Percentiles rank a stretch among this genome's conserved stretches.
phyloP scores from a whole-genome alignment of 2,113 vertebrate species.

The Ondatra zibethicus region DNA sequence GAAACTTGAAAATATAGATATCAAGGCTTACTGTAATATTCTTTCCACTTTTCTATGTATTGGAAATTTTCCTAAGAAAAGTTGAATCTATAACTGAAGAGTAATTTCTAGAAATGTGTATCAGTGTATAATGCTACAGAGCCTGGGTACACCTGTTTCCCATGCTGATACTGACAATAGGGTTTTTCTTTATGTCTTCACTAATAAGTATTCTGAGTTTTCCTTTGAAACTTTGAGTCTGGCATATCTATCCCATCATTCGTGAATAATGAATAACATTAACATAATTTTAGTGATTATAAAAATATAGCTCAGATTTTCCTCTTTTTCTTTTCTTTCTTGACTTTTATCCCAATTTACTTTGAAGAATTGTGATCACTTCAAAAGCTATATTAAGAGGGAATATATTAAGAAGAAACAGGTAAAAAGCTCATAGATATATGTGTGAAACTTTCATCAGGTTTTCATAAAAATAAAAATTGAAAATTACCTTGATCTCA shows the following conservation, averaged over 20 bases:
- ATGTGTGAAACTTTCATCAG: background rate
- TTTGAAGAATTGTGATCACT: constrained; percentile 31
- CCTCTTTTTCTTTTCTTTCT: constrained; percentile 19
- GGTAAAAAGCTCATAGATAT: background rate
- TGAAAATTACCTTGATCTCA: background rate
- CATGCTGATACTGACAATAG: background rate
- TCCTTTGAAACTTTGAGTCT: constrained; percentile 9
- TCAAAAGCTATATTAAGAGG: constrained; percentile 42
- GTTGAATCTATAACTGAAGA: background rate
- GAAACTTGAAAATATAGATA: background rate
- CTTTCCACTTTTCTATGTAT: background rate
- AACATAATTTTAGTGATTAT: constrained; percentile 50
- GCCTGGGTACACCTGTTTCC: background rate
- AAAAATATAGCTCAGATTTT: background rate
- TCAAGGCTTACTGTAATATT: background rate
- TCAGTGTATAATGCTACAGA: background rate
- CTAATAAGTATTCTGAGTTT: background rate
- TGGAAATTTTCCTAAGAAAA: constrained; percentile 34
- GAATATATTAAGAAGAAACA: constrained; percentile 38
- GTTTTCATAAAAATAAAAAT: background rate
- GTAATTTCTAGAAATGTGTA: background rate
- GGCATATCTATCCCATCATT: background rate
- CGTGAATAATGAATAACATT: constrained; percentile 47
- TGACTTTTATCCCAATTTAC: constrained; percentile 2
- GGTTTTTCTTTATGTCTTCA: background rate